phyloP scores from a whole-genome alignment of 2,797 vertebrate genomes.

The Eupleurogrammus muticus region DNA sequence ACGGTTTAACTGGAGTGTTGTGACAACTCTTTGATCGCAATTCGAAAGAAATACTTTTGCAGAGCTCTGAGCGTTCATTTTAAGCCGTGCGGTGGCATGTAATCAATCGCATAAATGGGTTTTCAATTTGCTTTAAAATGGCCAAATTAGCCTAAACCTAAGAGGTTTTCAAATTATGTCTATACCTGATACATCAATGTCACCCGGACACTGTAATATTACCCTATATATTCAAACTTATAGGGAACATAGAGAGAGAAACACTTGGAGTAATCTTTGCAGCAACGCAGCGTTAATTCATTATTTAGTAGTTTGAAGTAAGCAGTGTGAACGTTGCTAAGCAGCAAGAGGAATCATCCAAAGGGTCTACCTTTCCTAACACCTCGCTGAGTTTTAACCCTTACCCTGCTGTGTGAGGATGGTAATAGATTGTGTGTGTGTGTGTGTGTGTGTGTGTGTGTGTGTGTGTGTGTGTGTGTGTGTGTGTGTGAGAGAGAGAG shows the following conservation, averaged over 20 bases:
- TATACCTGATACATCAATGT: not conserved
- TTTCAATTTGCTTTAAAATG: constrained; percentile 49
- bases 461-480: too few species aligned
- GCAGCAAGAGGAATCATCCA: constrained; percentile 55
- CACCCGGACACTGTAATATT: not conserved
- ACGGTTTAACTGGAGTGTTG: constrained; percentile 37
- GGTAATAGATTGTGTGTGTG: constrained; percentile 6
- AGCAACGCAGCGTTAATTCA: constrained; percentile 31
- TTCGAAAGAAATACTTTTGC: constrained; percentile 38
- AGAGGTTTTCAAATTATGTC: constrained; percentile 8
- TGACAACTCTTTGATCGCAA: constrained; percentile 50
- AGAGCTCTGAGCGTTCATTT: constrained; percentile 34
- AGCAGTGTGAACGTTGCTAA: constrained; percentile 54
- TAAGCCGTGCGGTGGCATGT: constrained; percentile 8
- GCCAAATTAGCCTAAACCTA: constrained; percentile 33
- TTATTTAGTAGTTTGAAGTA: constrained; percentile 44
- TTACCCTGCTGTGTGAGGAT: constrained; percentile 16
- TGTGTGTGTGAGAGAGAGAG: not conserved
- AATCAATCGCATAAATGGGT: constrained; percentile 42
- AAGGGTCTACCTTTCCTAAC: constrained; percentile 38
- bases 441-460: constrained; percentile 10
- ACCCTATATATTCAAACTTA: not conserved
- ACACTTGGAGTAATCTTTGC: not conserved
- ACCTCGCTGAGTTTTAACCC: constrained; percentile 30
- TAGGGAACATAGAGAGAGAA: not conserved